Base-by-base conservation (phyloP, 2,797 vertebrate genomes). In the Sandelia bainsii region DNA sequence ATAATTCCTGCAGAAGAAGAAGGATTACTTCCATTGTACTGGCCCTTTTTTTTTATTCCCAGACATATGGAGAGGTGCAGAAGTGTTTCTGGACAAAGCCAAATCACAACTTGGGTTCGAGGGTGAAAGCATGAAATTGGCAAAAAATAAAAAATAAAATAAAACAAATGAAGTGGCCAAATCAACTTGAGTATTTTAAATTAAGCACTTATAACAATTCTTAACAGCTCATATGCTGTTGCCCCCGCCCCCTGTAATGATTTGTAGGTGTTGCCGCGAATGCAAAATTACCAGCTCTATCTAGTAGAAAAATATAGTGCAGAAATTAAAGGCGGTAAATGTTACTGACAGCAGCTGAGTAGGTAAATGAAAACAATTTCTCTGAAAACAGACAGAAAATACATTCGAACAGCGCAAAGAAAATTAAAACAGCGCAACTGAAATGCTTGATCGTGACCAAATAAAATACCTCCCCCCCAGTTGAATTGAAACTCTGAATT, bases 401-500 rank as follows among this genome's bases (percentile, higher is more conserved):
- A 59, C 50, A 82, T 25, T 62, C 59, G 22, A 73, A 76, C 40
- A 63, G 72, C 69, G 70, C 54, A 79, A 71, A 69, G 60, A 34
- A 34, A 72, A 65, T 64, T 56, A 75, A 44, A 83, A 80, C 57
- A 77, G 79, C 75, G 67, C 79, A 81, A 79, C 76, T 81, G 69
- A 82, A 79, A 62, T 49, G 74, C 66, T 80, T 29, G 46, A 56
- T 69, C 44, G 46, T 83, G 79, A 91, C 73, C 87, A 89, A 89
- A 90, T 87, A 89, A 87, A 91, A 80, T 84, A 82, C 56, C 88
- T 45, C 80, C 88, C 66, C 76, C 56, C 84, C 78, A 66, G 82
- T 87, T 91, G 75, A 84, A 91, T 89, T 90, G 79, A 92, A 92
- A 93, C 86, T 92, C 79, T 89, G 86, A 82, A 90, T 92, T 94